Evolutionary conservation across 1,140 invertebrate species (phyloP), one percentile per base, ranked within the genome.

Genomic region (Solen grandis): DNA sequence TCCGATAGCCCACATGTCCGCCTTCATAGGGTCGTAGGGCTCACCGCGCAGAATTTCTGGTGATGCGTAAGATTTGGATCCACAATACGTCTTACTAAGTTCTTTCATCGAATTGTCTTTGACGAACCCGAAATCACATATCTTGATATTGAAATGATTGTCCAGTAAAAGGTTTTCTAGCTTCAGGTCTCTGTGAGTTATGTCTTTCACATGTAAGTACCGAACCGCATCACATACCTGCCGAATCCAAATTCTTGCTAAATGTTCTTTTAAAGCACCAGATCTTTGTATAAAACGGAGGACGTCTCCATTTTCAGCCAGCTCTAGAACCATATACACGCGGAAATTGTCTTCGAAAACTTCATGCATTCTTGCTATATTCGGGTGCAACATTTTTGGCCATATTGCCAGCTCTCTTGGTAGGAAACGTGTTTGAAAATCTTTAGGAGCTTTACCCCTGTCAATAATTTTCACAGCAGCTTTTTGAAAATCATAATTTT

Each of bases 401-500:
- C 98, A 93, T 83, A 98, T 97, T 73, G 97, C 95, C 59, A 98
- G 93, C 93, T 99, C 97, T 36, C 97, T 94, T 16, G 97, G 96
- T 87, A 98, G 96, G 92, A 98, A 98, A 90, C 97, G 97, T 81
- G 96, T 95, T 81, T 96, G 94, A 87, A 96, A 98, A 87, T 96
- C 95, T 83, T 94, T 94, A 0, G 95, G 96, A 2, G 95, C 95
- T 85, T 94, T 94, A 10, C 91, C 88, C 5, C 94, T 94, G 88
- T 96, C 96, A 85, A 97, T 96, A 86, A 98, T 97, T 93, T 98
- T 98, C 88, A 97, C 97, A 4, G 97, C 97, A 57, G 97, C 92
- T 29, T 86, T 69, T 92, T 77, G 93, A 60, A 75, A 74, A 27
- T 86, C 82, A 57, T 78, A 55, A 54, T 84, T 74, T 55, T 76